A percentile compares a stretch with the other conserved stretches of the same genome.
phyloP scores from a whole-genome alignment of 1,140 invertebrate genomes.

The Ganaspis sp. region DNA sequence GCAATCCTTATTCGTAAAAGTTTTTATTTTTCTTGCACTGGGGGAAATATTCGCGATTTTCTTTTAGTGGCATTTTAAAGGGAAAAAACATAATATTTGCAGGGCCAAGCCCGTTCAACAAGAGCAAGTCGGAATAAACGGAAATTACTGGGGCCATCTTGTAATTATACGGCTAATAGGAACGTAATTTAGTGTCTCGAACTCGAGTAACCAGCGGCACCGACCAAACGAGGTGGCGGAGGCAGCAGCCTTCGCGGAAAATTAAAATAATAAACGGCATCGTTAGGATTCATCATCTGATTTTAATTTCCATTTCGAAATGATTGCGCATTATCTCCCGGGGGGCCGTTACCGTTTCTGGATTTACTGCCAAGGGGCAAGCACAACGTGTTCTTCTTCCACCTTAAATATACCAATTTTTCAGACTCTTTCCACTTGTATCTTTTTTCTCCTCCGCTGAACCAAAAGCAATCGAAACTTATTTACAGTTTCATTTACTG shows the following conservation, averaged over 20 bases:
- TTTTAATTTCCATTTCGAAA: slow-evolving; percentile 77
- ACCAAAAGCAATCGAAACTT: slow-evolving; percentile 25
- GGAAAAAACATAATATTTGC: slow-evolving; percentile 58
- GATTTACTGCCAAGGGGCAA: slow-evolving; percentile 70
- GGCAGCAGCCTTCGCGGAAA: slow-evolving; percentile 70
- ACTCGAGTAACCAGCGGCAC: slow-evolving; percentile 70
- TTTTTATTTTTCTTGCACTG: neutral
- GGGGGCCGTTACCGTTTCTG: slow-evolving; percentile 66
- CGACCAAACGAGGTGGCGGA: slow-evolving; percentile 61
- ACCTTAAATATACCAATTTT: slow-evolving; percentile 46
- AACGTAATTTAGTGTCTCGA: slow-evolving; percentile 78
- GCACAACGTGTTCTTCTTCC: slow-evolving; percentile 43
- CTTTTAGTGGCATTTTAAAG: slow-evolving; percentile 56
- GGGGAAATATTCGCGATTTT: slow-evolving; percentile 52
- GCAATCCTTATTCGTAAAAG: neutral
- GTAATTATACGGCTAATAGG: slow-evolving; percentile 78
- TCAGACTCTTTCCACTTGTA: slow-evolving; percentile 42
- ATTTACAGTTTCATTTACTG: slow-evolving; percentile 15
- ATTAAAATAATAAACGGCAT: slow-evolving; percentile 78
- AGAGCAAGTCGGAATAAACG: slow-evolving; percentile 74
- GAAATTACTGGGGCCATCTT: slow-evolving; percentile 77
- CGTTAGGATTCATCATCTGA: slow-evolving; percentile 78
- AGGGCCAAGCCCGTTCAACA: slow-evolving; percentile 45
- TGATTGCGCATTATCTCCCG: slow-evolving; percentile 76
- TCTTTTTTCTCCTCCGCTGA: slow-evolving; percentile 29